Evolutionary conservation across 2,113 vertebrate species (phyloP).

Genomic region (Microcebus lehilahytsara): DNA sequence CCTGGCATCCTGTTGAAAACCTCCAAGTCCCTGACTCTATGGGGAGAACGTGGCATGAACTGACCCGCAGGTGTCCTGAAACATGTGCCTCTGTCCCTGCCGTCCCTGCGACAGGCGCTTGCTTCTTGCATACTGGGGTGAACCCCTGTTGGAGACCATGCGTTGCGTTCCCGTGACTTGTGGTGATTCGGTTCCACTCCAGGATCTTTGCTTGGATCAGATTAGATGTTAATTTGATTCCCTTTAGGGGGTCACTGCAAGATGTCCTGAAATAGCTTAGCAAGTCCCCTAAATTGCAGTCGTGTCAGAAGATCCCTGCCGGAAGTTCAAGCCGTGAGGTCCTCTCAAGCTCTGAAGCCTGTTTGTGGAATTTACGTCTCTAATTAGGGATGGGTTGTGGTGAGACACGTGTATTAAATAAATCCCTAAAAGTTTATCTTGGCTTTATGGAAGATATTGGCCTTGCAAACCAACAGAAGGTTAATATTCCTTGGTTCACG

Average conservation of each 20-base stretch:
- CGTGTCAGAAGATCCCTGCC: accelerated
- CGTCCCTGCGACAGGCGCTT: background rate
- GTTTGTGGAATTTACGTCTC: background rate
- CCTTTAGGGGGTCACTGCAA: background rate
- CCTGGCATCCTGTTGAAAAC: background rate
- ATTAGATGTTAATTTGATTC: background rate
- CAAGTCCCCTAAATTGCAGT: background rate
- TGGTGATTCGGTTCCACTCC: background rate
- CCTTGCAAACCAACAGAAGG: background rate
- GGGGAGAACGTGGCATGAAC: accelerated
- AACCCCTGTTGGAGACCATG: accelerated
- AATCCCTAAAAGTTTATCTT: background rate
- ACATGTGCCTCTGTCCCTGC: accelerated
- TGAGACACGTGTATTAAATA: background rate
- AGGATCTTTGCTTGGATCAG: background rate
- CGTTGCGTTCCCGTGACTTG: background rate
- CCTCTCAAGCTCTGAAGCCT: background rate
- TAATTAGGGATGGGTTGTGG: background rate
- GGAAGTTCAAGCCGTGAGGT: accelerated
- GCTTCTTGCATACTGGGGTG: background rate
- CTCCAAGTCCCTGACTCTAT: background rate
- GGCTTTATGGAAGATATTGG: background rate
- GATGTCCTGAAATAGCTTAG: background rate
- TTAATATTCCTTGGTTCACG: background rate
- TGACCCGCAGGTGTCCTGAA: accelerated